phyloP scores from a whole-genome alignment of 2,888 invertebrate genomes.

The Panzeria rudis region DNA sequence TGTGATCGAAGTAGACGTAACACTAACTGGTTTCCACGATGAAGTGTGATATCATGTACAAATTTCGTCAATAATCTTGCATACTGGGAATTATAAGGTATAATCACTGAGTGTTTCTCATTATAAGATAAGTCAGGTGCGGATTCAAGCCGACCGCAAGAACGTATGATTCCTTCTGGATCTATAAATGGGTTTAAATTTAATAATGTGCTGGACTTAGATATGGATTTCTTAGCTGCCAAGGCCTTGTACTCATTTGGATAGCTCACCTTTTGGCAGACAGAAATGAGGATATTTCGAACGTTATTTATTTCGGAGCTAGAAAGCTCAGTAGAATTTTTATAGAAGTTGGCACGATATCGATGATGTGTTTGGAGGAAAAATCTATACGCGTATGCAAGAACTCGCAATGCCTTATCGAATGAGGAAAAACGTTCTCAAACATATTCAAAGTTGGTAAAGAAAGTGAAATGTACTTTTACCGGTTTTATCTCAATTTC shows the following conservation, averaged over 20 bases:
- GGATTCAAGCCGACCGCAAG: conserved; percentile 26
- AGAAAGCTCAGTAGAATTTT: background rate
- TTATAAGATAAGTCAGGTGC: background rate
- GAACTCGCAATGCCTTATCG: conserved; percentile 40
- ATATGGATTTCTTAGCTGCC: conserved; percentile 14
- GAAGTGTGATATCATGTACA: background rate
- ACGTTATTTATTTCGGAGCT: conserved; percentile 11
- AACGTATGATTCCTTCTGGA: conserved; percentile 33
- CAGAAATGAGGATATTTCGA: background rate
- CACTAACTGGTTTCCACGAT: background rate
- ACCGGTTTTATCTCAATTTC: conserved; percentile 43
- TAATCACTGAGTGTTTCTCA: background rate
- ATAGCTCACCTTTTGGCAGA: conserved; percentile 17
- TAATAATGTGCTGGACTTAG: conserved; percentile 42
- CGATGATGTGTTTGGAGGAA: background rate
- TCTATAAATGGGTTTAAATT: conserved; percentile 26
- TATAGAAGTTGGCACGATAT: background rate
- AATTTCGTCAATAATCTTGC: background rate
- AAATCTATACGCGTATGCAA: conserved; percentile 56
- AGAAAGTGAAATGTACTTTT: conserved; percentile 13
- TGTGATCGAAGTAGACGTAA: background rate
- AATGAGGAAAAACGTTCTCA: conserved; percentile 52
- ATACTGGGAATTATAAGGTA: background rate
- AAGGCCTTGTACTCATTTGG: conserved; percentile 37
- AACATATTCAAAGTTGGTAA: conserved; percentile 7